A percentile compares a stretch with the other conserved stretches of the same genome.
phyloP scores from a whole-genome alignment of 2,113 vertebrate species.

The Plecotus auritus region DNA sequence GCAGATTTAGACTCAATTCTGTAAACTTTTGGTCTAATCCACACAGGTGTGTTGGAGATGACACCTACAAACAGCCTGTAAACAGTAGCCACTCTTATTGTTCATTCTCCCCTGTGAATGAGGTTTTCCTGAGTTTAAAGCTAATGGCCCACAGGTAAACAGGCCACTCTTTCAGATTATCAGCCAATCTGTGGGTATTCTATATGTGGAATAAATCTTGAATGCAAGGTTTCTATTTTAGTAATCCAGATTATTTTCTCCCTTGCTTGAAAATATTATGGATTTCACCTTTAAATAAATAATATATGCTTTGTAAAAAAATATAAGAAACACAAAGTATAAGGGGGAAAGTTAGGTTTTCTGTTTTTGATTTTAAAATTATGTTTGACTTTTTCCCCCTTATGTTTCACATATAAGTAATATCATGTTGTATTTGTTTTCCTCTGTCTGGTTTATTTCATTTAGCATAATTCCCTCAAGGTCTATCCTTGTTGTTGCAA shows the following conservation, averaged over 20 bases:
- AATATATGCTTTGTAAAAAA: background rate
- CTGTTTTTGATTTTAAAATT: no score
- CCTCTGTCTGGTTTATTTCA: no score
- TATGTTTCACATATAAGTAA: no score
- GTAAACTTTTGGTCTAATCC: background rate
- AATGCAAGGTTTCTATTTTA: background rate
- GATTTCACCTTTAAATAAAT: background rate
- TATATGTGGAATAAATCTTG: background rate
- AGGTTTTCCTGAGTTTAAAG: background rate
- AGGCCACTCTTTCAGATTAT: background rate
- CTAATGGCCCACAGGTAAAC: background rate
- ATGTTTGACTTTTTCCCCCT: no score
- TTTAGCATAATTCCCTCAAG: no score
- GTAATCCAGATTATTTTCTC: background rate
- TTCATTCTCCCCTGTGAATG: background rate
- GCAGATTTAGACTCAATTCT: background rate
- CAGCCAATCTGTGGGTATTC: background rate
- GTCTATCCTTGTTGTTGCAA: no score
- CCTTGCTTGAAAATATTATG: constrained; percentile 1
- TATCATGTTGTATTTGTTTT: no score
- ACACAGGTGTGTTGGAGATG: background rate
- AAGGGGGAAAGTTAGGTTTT: background rate
- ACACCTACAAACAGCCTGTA: background rate
- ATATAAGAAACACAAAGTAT: background rate
- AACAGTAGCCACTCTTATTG: background rate